Conservation (phyloP, 2,888 invertebrate genomes). For the Dicyrtoma fusca region DNA sequence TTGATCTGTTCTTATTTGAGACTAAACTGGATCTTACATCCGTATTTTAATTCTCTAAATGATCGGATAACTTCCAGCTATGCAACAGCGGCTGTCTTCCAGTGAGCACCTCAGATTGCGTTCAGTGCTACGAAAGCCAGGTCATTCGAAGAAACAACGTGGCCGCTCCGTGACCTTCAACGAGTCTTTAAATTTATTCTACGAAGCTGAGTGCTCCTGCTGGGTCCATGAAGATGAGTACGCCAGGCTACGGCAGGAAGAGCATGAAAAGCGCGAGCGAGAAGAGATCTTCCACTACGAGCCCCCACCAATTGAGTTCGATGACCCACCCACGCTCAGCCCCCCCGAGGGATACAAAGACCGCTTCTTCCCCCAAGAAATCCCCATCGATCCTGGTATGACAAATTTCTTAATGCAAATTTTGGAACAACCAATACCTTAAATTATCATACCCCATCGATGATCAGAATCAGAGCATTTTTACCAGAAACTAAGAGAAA, state of each 20-base stretch:
- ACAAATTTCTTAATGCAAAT: neutral
- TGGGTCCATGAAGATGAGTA: constrained; percentile 85
- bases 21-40: too few species aligned
- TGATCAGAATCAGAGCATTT: too few species aligned
- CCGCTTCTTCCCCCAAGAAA: constrained; percentile 57
- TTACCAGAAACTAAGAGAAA: too few species aligned
- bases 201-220: constrained; percentile 90
- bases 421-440: neutral
- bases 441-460: too few species aligned
- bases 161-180: constrained; percentile 80
- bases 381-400: constrained; percentile 55
- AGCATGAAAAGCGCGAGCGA: constrained; percentile 66
- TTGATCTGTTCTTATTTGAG: too few species aligned
- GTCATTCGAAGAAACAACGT: constrained; percentile 70
- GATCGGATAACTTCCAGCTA: too few species aligned
- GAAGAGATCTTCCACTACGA: constrained; percentile 65
- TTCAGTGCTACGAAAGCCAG: constrained; percentile 76
- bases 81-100: constrained; percentile 55
- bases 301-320: constrained; percentile 68
- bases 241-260: constrained; percentile 68
- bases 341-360: constrained; percentile 92
- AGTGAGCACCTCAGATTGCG: constrained; percentile 49
- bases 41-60: too few species aligned
- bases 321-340: constrained; percentile 81
- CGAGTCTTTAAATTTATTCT: constrained; percentile 86